Base-by-base conservation (phyloP, 2,113 vertebrate genomes). In the Numida meleagris region DNA sequence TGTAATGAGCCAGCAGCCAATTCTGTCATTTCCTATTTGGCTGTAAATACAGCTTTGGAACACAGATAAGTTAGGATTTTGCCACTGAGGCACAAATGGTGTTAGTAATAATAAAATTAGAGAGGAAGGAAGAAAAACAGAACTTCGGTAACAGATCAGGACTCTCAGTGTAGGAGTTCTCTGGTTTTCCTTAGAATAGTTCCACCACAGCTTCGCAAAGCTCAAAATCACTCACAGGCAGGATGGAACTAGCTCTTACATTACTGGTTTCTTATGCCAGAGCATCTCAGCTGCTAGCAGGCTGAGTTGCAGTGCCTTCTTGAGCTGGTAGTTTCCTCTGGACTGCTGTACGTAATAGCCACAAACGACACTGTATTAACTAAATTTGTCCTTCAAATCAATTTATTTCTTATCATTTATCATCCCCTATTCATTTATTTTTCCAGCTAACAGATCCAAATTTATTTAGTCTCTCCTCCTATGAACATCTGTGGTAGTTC, bases 21-120 rank as follows among this genome's bases (percentile, higher is more conserved):
- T 93, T 81, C 73, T 90, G 92, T 95, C 86, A 96, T 95, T 95
- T 96, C 96, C 96, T 95, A 90, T 90, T 93, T 94, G 94, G 92
- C 95, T 84, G 88, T 92, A 94, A 96, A 93, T 68, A 75, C 25
- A 81, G 57, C 68, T 86, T 86, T 96, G 92, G 90, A 93, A 94
- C 88, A 61, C 94, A 88, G 94, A 88, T 90, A 94, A 94, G 93
- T 93, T 81, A 92, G 76, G 88, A 92, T 94, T 96, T 95, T 96
- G 90, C 65, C 90, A 92, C 77, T 83, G 77, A 93, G 70, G 61
- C 65, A 83, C 1, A 21, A 57, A 96, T 40, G 57, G 86, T 95
- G 25, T 78, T 88, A 90, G 61, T 94, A 94, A 94, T 88, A 90
- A 92, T 81, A 81, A 93, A 96, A 88, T 93, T 67, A 81, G 38